Evolutionary conservation across 2,888 invertebrate genomes (phyloP).

Genomic region (Drosophila ustulata): DNA sequence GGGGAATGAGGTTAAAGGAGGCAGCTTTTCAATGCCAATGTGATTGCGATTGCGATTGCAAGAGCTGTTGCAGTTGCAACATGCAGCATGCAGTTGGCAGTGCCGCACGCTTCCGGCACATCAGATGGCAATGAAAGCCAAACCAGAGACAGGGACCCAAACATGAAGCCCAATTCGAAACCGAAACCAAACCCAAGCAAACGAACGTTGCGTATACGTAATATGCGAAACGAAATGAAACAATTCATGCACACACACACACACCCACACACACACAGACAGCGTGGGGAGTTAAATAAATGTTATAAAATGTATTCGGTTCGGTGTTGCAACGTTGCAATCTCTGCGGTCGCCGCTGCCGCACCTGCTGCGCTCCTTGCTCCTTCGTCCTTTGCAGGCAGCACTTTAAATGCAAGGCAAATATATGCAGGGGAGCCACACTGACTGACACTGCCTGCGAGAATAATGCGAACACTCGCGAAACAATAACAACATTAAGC

Average conservation of each 20-base stretch:
- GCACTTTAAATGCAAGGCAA: conserved; percentile 70
- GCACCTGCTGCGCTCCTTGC: conserved; percentile 20
- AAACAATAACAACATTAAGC: conserved; percentile 1
- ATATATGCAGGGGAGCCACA: conserved; percentile 31
- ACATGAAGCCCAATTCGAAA: conserved; percentile 17
- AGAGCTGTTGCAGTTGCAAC: conserved; percentile 24
- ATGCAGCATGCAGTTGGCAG: conserved; percentile 32
- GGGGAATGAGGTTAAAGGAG: neutral
- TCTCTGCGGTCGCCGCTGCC: conserved; percentile 53
- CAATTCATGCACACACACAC: conserved; percentile 52
- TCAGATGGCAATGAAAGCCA: conserved; percentile 47
- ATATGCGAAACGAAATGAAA: conserved; percentile 51
- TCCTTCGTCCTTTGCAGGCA: conserved; percentile 3
- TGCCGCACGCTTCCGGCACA: conserved; percentile 56
- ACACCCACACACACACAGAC: neutral
- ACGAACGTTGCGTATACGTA: conserved; percentile 68
- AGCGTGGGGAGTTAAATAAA: conserved; percentile 46
- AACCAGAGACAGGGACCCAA: conserved; percentile 33
- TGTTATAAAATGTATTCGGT: conserved; percentile 72
- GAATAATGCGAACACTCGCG: conserved; percentile 6
- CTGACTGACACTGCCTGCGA: conserved; percentile 14
- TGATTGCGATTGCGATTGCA: conserved; percentile 54
- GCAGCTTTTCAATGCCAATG: conserved; percentile 70
- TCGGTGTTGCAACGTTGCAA: conserved; percentile 50
- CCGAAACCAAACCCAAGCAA: conserved; percentile 34